Evolutionary conservation across 2,888 invertebrate genomes (phyloP).

Genomic region (Heliconius cydno): DNA sequence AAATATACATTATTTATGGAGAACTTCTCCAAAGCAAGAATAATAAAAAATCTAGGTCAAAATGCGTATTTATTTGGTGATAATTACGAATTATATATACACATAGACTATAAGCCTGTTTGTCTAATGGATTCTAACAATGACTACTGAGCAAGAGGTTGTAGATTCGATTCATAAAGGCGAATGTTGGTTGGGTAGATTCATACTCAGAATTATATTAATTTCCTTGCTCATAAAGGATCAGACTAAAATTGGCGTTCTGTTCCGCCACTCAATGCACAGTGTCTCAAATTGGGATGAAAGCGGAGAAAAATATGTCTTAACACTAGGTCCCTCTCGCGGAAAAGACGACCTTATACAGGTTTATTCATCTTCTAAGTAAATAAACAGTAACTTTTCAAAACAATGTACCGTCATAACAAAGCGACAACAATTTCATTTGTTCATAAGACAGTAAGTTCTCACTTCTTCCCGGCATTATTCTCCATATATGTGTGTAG

Average conservation of each 20-base stretch:
- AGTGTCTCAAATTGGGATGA: no score
- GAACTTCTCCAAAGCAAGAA: background rate
- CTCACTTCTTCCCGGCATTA: background rate
- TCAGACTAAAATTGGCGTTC: no score
- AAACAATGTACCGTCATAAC: background rate
- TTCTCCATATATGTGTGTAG: constrained; percentile 5
- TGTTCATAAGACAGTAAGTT: background rate
- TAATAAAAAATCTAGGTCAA: background rate
- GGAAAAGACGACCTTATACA: no score
- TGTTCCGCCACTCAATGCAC: no score
- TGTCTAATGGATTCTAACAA: background rate
- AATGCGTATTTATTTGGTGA: background rate
- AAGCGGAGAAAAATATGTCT: no score
- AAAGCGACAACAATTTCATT: background rate
- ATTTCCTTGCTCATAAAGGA: no score
- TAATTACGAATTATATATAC: background rate
- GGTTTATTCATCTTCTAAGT: no score
- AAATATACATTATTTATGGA: background rate
- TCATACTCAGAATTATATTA: no score
- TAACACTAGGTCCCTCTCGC: no score
- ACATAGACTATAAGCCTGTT: background rate
- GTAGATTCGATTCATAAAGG: background rate
- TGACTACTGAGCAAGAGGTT: background rate
- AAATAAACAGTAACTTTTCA: no score
- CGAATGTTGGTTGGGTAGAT: no score